These are phyloP conservation scores for Melipona bicolor DNA, from an alignment of 2,888 invertebrate genomes.

Conservation along the genomic window DNA sequence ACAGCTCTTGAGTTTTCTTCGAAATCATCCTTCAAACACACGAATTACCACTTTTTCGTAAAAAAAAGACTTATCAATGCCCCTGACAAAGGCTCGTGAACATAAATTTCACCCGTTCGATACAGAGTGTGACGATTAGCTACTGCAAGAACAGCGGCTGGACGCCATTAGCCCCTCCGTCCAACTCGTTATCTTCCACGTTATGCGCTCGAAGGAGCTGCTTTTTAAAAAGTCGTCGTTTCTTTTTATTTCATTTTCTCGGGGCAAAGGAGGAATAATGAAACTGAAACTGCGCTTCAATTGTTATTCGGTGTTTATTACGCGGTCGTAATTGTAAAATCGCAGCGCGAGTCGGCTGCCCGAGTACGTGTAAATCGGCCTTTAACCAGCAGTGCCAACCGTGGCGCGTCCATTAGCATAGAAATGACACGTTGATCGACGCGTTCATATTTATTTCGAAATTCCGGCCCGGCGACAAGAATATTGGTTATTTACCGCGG, in stretches of 20 bases:
- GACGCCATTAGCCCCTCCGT: not conserved
- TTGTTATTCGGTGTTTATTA: conserved; percentile 50
- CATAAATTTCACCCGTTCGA: not conserved
- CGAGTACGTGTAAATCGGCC: conserved; percentile 56
- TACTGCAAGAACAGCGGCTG: not conserved
- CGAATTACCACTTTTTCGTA: not conserved
- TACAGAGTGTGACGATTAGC: not conserved
- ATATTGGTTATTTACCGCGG: conserved; percentile 55
- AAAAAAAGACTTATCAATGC: not conserved
- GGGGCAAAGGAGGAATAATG: too few species aligned
- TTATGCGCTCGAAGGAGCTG: not conserved
- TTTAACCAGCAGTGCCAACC: conserved; percentile 41
- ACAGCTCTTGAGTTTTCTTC: not conserved
- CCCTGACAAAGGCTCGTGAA: too few species aligned
- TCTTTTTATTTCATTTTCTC: not conserved
- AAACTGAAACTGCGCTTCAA: not conserved
- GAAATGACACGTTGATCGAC: conserved; percentile 56
- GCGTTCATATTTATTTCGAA: conserved; percentile 50
- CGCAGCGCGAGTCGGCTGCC: not conserved
- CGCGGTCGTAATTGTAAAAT: conserved; percentile 17
- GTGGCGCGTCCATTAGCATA: conserved; percentile 48
- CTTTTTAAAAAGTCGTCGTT: not conserved
- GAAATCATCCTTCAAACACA: not conserved
- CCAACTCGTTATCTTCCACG: not conserved
- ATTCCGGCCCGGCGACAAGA: conserved; percentile 45